Base-by-base conservation (phyloP, 2,888 invertebrate species). In the Nyleta sp. region DNA sequence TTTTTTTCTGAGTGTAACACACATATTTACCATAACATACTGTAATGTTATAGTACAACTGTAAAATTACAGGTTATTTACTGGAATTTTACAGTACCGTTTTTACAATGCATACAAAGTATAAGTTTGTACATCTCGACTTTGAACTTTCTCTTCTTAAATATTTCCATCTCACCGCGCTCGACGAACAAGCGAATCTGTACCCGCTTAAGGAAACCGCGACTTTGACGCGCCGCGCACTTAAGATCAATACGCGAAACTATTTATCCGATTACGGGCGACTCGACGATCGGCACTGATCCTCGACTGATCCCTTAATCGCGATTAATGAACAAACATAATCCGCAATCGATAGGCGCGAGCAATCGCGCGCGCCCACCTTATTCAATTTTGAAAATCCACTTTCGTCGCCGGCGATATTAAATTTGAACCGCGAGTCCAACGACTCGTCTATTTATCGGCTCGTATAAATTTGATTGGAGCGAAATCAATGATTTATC, bases 1-100 rank as follows among this genome's bases (percentile, higher is more conserved):
- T n/a, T n/a, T n/a, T n/a, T n/a, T n/a, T n/a, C n/a, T n/a, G n/a
- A n/a, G n/a, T n/a, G n/a, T n/a, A n/a, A n/a, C n/a, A n/a, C 55
- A 75, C 74, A 70, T 65, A 71, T 65, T 71, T 65, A 71, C 65
- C 64, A 79, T 75, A 71, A 79, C 74, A 71, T 78, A 74, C 65
- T 70, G 65, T 64, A 53, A 31, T 57, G 71, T 75, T 74, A 79
- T 79, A n/a, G n/a, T n/a, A n/a, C n/a, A n/a, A n/a, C n/a, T n/a
- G n/a, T n/a, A n/a, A n/a, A n/a, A n/a, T n/a, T n/a, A n/a, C n/a
- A n/a, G n/a, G n/a, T n/a, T n/a, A n/a, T n/a, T n/a, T n/a, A n/a
- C n/a, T n/a, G n/a, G n/a, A n/a, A n/a, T n/a, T n/a, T n/a, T n/a
- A n/a, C n/a, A n/a, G n/a, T n/a, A n/a, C n/a, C n/a, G n/a, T n/a